Conservation (phyloP, 2,113 vertebrate species). For the Cichladusa arquata region DNA sequence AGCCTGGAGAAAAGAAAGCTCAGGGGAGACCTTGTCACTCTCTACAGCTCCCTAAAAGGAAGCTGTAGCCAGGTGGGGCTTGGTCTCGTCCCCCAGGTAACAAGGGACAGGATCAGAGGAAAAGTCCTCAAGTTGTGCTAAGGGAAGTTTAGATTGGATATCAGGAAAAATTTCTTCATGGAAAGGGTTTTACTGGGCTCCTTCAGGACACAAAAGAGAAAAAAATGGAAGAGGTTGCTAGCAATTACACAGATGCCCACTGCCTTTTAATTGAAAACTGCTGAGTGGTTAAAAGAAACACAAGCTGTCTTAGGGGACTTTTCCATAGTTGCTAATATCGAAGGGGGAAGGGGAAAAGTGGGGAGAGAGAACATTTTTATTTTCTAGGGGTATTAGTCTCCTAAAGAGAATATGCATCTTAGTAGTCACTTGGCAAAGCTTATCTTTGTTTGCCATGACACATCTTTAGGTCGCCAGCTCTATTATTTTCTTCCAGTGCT, state of each 20-base stretch:
- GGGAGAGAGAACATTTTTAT: neutral
- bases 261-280: neutral
- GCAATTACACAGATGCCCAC: neutral
- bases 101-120: neutral
- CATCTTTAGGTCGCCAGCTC: neutral
- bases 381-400: neutral
- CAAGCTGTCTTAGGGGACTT: neutral
- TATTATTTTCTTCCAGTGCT: neutral
- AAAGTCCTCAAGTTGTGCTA: neutral
- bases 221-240: neutral
- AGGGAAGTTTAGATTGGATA: neutral
- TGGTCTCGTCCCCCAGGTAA: fast-evolving
- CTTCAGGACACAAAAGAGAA: neutral
- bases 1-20: neutral
- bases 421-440: neutral
- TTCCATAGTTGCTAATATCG: neutral
- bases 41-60: neutral
- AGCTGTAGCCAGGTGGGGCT: neutral
- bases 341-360: fast-evolving
- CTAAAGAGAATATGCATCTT: neutral
- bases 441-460: neutral
- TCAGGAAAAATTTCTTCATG: neutral
- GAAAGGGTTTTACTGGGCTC: neutral
- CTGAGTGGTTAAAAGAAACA: neutral
- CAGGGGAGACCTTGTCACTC: neutral